A percentile compares a stretch with the other conserved stretches of the same genome.
These are phyloP conservation scores for Drosophila kambysellisi DNA, from an alignment of 2,888 invertebrate species.

Conservation along the genomic window DNA sequence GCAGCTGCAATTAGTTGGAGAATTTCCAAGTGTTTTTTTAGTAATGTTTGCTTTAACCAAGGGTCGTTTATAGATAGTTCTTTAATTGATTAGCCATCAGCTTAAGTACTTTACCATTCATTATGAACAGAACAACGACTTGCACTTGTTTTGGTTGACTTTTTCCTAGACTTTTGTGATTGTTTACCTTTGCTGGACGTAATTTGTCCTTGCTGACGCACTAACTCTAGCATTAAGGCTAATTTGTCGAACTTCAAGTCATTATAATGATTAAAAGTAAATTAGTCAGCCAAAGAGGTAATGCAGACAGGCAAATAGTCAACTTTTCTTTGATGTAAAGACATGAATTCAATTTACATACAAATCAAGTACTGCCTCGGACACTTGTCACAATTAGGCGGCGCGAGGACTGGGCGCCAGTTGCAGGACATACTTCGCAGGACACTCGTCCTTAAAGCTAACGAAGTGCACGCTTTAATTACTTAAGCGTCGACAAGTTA, in stretches of 20 bases:
- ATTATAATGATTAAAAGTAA: slow-evolving; percentile 81
- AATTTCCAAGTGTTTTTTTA: neutral
- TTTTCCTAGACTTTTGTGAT: slow-evolving; percentile 28
- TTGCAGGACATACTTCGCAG: slow-evolving; percentile 21
- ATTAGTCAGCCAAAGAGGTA: slow-evolving; percentile 69
- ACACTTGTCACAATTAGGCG: slow-evolving; percentile 65
- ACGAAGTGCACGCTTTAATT: slow-evolving; percentile 78
- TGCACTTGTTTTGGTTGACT: slow-evolving; percentile 16
- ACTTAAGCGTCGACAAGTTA: slow-evolving; percentile 63
- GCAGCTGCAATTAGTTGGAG: neutral
- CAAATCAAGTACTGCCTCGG: slow-evolving; percentile 69
- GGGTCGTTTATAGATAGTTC: neutral
- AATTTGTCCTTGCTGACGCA: slow-evolving; percentile 58
- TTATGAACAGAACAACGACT: slow-evolving; percentile 19
- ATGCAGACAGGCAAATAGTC: slow-evolving; percentile 29
- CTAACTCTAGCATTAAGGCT: slow-evolving; percentile 59
- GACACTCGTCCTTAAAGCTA: slow-evolving; percentile 55
- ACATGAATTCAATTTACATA: slow-evolving; percentile 78
- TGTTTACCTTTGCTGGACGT: slow-evolving; percentile 51
- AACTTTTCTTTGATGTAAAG: slow-evolving; percentile 64
- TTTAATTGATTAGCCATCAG: slow-evolving; percentile 38
- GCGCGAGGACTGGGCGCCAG: neutral
- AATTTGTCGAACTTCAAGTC: slow-evolving; percentile 78
- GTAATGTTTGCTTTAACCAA: neutral
- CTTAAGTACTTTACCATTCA: slow-evolving; percentile 31